Conservation (phyloP, 2,797 vertebrate genomes). For the Meriones psammophilus region DNA sequence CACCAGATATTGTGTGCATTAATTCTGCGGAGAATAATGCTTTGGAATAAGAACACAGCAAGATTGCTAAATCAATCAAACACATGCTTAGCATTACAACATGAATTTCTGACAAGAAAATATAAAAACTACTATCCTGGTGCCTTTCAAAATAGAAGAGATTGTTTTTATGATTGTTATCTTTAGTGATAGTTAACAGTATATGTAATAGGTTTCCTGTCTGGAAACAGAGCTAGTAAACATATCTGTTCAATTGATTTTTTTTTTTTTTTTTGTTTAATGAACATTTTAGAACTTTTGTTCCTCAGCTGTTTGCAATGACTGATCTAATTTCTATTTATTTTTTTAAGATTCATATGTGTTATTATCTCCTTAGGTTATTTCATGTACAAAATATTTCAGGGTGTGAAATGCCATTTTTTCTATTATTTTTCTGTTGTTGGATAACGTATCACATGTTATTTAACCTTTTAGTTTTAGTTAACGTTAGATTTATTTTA, state of each 20-base stretch:
- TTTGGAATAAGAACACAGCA: not conserved
- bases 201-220: not conserved
- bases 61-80: not conserved
- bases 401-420: not conserved
- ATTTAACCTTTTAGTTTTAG: not conserved
- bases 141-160: not conserved
- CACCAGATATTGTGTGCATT: not conserved
- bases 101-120: not conserved
- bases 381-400: not conserved
- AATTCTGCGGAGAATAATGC: not conserved
- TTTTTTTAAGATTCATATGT: not conserved
- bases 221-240: not conserved
- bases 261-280: too few relatives aligned
- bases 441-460: not conserved
- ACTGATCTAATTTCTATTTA: not conserved
- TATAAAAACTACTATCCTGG: not conserved
- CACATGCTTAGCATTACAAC: not conserved
- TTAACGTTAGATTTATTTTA: not conserved
- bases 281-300: not conserved
- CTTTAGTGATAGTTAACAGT: not conserved
- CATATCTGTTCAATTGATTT: not conserved
- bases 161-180: not conserved
- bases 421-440: not conserved
- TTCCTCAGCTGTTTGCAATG: not conserved
- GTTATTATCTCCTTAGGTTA: not conserved